A percentile compares a stretch with the other conserved stretches of the same genome.
Evolutionary conservation across 2,888 invertebrate species (phyloP).

Genomic region (Muschampia plurimacula): DNA sequence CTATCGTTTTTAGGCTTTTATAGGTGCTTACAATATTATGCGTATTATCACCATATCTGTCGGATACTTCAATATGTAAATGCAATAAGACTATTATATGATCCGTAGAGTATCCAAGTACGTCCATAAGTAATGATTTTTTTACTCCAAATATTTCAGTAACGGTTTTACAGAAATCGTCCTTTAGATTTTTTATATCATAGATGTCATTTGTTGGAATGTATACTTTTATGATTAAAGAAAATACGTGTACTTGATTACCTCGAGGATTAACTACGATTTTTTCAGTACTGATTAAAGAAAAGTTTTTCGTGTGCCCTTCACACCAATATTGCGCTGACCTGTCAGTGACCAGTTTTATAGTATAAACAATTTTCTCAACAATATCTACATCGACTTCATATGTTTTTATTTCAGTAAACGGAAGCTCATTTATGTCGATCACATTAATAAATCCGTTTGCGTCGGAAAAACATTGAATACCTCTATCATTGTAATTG

Average conservation of each 20-base stretch:
- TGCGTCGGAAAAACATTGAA: constrained; percentile 87
- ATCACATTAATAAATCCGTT: constrained; percentile 79
- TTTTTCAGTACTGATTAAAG: constrained; percentile 77
- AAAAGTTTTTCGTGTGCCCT: constrained; percentile 82
- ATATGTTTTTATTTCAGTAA: constrained; percentile 48
- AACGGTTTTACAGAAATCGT: constrained; percentile 53
- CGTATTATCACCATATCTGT: constrained; percentile 52
- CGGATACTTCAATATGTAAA: constrained; percentile 63
- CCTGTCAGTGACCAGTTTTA: constrained; percentile 79
- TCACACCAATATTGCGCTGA: constrained; percentile 89
- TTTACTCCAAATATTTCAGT: constrained; percentile 65
- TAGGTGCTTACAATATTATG: constrained; percentile 58
- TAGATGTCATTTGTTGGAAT: constrained; percentile 52
- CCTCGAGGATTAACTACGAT: constrained; percentile 79
- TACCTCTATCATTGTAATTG: constrained; percentile 71
- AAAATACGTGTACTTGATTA: constrained; percentile 69
- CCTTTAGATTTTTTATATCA: constrained; percentile 50
- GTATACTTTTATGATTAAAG: constrained; percentile 62
- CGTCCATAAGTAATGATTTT: constrained; percentile 82
- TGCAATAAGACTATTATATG: constrained; percentile 73
- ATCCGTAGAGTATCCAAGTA: constrained; percentile 65
- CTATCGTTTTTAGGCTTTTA: constrained; percentile 52
- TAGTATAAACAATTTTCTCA: constrained; percentile 77
- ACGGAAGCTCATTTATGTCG: constrained; percentile 67
- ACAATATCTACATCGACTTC: constrained; percentile 43